Evolutionary conservation across 2,113 vertebrate species (phyloP), one percentile per base, ranked within the genome.

Genomic region (Sinocyclocheilus maitianheensis): DNA sequence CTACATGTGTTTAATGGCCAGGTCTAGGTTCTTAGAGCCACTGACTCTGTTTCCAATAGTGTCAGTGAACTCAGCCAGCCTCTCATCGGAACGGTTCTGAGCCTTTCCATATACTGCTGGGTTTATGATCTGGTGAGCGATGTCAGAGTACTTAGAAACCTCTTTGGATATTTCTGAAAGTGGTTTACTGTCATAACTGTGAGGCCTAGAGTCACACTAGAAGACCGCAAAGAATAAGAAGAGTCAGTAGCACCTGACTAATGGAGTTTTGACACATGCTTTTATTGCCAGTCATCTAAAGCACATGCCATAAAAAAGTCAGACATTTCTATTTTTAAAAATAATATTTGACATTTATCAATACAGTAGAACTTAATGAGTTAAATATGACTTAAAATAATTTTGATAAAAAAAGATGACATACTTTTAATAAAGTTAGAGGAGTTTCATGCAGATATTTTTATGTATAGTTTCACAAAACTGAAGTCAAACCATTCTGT

Each of bases 1-100:
- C 89, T 95, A 93, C 97, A 99, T 98, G 77, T 98, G 97, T 78
- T 96, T 92, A 72, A 99, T 98, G 24, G 97, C 97, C 87, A 94
- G 91, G 43, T 98, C 96, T 79, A 99, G 93, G 86, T 92, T 96
- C 83, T 91, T 90, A 0, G 97, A 98, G 24, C 97, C 97, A 5
- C 97, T 99, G 58, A 97, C 86, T 84, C 97, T 94, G 88, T 96
- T 95, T 76, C 98, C 98, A n/a, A 97, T 91, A 4, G 95, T 93
- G 88, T 99, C 97, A 0, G 95, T 94, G 90, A 99, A 96, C 89
- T 92, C 89, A 1, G 96, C 94, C 86, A 99, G 89, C 30, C 96
- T 94, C 24, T 95, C 94, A 88, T 97, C 97, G 18, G 97, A 98
- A 88, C 97, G 96, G 90, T 97, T 98, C 92, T 95, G 96, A 69